phyloP scores from a whole-genome alignment of 2,888 invertebrate species.

The Stenodema calcarata region DNA sequence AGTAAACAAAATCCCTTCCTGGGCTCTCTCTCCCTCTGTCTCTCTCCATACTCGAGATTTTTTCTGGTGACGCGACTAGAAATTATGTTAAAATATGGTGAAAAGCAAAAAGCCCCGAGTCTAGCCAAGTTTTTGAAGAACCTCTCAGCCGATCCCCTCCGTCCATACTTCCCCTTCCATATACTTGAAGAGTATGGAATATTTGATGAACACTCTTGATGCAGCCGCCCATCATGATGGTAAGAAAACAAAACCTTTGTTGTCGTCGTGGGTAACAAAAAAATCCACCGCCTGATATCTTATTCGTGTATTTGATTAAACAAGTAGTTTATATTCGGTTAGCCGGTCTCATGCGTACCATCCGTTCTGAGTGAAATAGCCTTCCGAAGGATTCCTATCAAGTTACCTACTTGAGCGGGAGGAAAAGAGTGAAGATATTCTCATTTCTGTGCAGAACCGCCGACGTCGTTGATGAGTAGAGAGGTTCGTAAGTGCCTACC shows the following conservation, averaged over 20 bases:
- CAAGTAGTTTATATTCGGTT: neutral
- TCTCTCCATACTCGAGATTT: neutral
- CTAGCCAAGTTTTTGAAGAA: neutral
- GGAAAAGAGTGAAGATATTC: neutral
- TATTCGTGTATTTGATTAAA: neutral
- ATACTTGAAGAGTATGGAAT: neutral
- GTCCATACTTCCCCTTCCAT: neutral
- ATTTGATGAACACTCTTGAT: slow-evolving; percentile 2
- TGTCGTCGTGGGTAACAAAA: neutral
- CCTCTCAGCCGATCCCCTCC: neutral
- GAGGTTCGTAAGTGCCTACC: too few relatives aligned
- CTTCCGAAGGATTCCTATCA: neutral
- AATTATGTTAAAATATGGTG: slow-evolving; percentile 2
- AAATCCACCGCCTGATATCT: neutral
- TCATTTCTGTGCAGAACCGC: neutral
- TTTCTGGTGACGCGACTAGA: neutral
- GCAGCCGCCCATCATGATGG: neutral
- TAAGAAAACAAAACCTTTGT: neutral
- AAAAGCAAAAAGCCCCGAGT: neutral
- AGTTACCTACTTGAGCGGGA: neutral
- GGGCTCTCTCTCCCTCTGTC: neutral
- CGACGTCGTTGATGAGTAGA: neutral
- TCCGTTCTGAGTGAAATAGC: neutral
- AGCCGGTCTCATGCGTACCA: neutral
- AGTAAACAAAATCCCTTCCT: neutral